Base-by-base conservation (phyloP, 1,140 invertebrate species). In the Drosophila sproati region DNA sequence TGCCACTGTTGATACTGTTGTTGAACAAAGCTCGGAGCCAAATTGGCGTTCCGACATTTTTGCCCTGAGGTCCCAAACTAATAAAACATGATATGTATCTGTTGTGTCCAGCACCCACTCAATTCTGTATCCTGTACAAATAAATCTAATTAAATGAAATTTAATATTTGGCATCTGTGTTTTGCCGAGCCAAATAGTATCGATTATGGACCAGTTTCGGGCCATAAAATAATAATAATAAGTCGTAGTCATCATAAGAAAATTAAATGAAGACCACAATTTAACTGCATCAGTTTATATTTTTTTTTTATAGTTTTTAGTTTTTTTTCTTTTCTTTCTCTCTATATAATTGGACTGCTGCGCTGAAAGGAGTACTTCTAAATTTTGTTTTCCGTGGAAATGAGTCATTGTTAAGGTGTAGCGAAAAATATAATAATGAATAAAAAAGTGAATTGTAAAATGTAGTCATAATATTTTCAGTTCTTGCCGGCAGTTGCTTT, bases 141-240 rank as follows among this genome's bases (percentile, higher is more conserved):
- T 68, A 79, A 79, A 77, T 79, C 74, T 79, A 80, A 80, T 78
- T 78, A 80, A 80, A 80, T 70, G 71, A 78, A 80, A 80, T 77
- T 77, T 77, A 79, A 79, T 79, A 79, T 68, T 50, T 63, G 61
- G 41, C 56, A 48, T 61, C 45, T 51, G 12, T 47, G 41, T 70
- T 55, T 45, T 45, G 20, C 20, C 12, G 20, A 37, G 29, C n/a
- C 73, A 52, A 72, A 76, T 45, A 50, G 34, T 51, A 67, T 67
- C 57, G 59, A 57, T 69, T 67, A 10, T 10, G 29, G 4, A 10
- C 5, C 39, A 10, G 12, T 66, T 68, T 48, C 48, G 20, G 37
- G 34, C 28, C 57, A 55, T 61, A 52, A 61, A 43, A 51, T 20
- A 1, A 50, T 20, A 45, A 64, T 3, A 10, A 0, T 41, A 41